These are phyloP conservation scores for Cryptocephalus moraei DNA, from an alignment of 2,888 invertebrate genomes.

Conservation along the genomic window DNA sequence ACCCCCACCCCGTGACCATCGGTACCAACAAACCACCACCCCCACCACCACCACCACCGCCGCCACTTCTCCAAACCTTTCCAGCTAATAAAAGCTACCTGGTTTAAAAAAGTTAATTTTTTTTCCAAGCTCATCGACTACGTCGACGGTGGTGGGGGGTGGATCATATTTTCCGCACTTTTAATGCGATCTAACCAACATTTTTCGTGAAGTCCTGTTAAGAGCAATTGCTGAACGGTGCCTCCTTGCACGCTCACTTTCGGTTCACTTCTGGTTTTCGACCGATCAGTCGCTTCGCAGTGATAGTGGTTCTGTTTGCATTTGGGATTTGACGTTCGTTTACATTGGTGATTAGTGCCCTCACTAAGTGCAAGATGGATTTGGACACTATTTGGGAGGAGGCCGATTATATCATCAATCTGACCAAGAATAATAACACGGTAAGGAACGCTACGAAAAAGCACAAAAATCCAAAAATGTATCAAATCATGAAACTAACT, in stretches of 20 bases:
- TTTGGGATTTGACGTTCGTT: not conserved
- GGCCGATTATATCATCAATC: constrained; percentile 17
- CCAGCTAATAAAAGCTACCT: no score
- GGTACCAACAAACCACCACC: no score
- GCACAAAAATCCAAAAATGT: no score
- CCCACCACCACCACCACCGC: no score
- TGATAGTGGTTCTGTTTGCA: not conserved
- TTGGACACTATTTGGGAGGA: constrained; percentile 20
- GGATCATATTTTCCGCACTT: no score
- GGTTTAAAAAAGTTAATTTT: no score
- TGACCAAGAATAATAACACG: constrained; percentile 16
- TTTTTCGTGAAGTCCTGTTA: not conserved
- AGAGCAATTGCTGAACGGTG: not conserved
- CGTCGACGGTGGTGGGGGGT: no score
- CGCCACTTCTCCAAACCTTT: no score
- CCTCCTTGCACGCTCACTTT: constrained; percentile 8
- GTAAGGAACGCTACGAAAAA: constrained; percentile 6
- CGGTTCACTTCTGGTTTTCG: constrained; percentile 4
- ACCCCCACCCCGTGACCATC: no score
- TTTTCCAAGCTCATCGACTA: no score
- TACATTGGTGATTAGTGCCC: not conserved
- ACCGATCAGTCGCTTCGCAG: not conserved
- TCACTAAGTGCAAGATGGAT: constrained; percentile 1
- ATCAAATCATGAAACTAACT: no score
- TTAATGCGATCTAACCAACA: no score